Conservation (phyloP, 2,888 invertebrate genomes). For the Hydropsyche betteni region DNA sequence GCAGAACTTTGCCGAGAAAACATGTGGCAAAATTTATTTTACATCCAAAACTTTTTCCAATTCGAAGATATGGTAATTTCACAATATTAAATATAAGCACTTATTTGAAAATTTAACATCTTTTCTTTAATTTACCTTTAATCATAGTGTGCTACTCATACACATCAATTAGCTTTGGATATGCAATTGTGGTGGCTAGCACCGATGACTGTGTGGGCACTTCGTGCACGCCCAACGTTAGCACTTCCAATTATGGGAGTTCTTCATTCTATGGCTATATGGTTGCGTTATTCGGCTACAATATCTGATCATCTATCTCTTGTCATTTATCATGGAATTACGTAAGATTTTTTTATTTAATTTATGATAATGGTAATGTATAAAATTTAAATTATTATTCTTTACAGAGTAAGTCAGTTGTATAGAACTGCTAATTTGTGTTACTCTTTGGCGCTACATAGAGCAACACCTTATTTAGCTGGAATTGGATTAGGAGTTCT, state of each 20-base stretch:
- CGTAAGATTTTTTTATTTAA: constrained; percentile 60
- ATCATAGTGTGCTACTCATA: constrained; percentile 77
- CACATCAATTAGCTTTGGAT: constrained; percentile 78
- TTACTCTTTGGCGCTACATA: constrained; percentile 70
- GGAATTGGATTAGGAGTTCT: constrained; percentile 72
- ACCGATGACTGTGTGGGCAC: constrained; percentile 71
- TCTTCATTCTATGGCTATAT: constrained; percentile 68
- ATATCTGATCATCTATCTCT: constrained; percentile 70
- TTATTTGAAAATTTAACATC: neutral
- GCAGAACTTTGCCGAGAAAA: constrained; percentile 71
- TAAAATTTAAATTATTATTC: neutral
- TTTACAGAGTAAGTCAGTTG: constrained; percentile 70
- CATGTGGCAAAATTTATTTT: constrained; percentile 75
- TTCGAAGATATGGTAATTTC: constrained; percentile 74
- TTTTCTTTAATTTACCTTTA: neutral
- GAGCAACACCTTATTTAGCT: constrained; percentile 72
- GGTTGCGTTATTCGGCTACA: constrained; percentile 70
- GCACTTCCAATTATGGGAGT: constrained; percentile 67
- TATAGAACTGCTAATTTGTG: constrained; percentile 74
- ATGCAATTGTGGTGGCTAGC: constrained; percentile 76
- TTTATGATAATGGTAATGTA: constrained; percentile 25
- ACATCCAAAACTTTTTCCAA: constrained; percentile 74
- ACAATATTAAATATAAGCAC: neutral
- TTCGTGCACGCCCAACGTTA: constrained; percentile 66
- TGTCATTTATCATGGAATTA: constrained; percentile 74